Evolutionary conservation across 2,888 invertebrate species (phyloP), one percentile per base, ranked within the genome.

Genomic region (Macrophya alboannulata): DNA sequence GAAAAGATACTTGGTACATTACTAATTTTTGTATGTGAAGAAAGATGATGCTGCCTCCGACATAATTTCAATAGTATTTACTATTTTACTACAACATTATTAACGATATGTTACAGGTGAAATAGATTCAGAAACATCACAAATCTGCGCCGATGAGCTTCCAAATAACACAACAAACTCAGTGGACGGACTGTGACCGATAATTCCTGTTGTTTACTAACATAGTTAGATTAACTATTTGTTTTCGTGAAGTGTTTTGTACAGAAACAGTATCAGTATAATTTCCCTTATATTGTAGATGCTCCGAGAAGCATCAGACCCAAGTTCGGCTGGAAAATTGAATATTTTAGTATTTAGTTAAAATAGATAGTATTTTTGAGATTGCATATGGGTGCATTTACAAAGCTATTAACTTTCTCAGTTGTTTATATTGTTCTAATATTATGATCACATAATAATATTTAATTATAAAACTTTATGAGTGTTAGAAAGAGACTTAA

Each of bases 41-140:
- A 62, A 62, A 71, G 25, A 71, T 40, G n/a, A 40, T 40, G 17
- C 17, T 17, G 37, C 71, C 40, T 37, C 40, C 8, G 3, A 71
- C 37, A 17, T 71, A 31, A 21, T 45, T 45, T 74, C 12, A 40
- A 74, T 45, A n/a, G n/a, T 43, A 21, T 74, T 45, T n/a, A 74
- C 45, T 45, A 9, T 1, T 74, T 43, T 74, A 12, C 72, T 74
- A 45, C n/a, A 74, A 25, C 72, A 45, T 74, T 74, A 74, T 74
- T 25, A 12, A 71, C 37, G n/a, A 68, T 71, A 25, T 90, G 90
- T 91, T 92, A 86, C 90, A 92, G 92, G 89, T 88, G 88, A 88
- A 71, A 88, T 85, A 85, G 90, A 90, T 85, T 91, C 89, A 40
- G 90, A 90, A 45, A 87, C 88, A 55, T 90, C 90, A 79, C 83